Conservation (phyloP, 2,888 invertebrate genomes). For the Dasypolia templi region DNA sequence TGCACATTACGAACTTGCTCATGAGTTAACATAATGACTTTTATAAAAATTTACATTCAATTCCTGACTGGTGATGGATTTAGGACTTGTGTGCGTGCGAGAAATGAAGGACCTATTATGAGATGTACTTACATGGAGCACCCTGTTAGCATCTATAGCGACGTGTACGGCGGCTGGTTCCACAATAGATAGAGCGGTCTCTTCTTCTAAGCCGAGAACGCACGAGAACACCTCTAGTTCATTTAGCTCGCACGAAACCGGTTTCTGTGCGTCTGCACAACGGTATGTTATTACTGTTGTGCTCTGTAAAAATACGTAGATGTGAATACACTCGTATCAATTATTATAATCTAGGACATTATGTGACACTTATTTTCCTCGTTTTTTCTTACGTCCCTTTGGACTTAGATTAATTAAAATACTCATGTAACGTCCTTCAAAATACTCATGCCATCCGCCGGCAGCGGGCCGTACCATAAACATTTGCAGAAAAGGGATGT, state of each 20-base stretch:
- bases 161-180: constrained; percentile 97
- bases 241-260: constrained; percentile 96
- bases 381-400: background rate
- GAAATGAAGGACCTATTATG: background rate
- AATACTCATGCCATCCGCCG: too few relatives aligned
- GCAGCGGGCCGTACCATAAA: too few relatives aligned
- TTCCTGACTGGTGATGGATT: too few relatives aligned
- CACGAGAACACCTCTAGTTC: constrained; percentile 98
- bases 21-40: background rate
- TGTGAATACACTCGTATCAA: background rate
- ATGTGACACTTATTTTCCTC: background rate
- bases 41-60: background rate
- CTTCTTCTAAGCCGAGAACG: constrained; percentile 96
- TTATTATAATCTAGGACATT: background rate
- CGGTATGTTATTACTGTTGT: constrained; percentile 97
- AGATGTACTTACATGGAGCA: constrained; percentile 82
- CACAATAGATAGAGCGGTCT: constrained; percentile 98
- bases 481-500: too few relatives aligned
- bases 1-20: background rate
- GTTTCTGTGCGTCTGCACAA: constrained; percentile 92
- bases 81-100: background rate
- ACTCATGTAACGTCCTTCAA: background rate
- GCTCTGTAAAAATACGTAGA: constrained; percentile 87
- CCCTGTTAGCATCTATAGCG: constrained; percentile 90
- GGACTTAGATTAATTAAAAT: background rate